phyloP scores from a whole-genome alignment of 2,888 invertebrate species.

The Litoditis marina region DNA sequence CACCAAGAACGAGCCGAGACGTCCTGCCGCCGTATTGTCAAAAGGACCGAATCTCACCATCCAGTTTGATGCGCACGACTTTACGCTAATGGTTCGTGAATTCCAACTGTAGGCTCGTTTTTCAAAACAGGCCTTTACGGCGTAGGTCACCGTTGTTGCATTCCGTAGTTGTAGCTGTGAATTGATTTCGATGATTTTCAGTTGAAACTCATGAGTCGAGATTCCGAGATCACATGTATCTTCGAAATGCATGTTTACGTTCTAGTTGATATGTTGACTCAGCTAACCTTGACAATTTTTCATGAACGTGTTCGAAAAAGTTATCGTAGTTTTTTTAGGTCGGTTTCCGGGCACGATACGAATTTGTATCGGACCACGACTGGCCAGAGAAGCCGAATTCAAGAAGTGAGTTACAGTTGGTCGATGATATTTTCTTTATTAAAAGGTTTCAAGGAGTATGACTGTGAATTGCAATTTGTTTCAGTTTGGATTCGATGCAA shows the following conservation, averaged over 20 bases:
- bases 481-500: too few species aligned
- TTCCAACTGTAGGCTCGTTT: conserved; percentile 18
- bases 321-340: conserved; percentile 16
- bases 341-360: conserved; percentile 43
- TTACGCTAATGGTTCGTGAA: conserved; percentile 26
- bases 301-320: background rate
- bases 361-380: conserved; percentile 30
- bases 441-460: too few species aligned
- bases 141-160: too few species aligned
- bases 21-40: conserved; percentile 41
- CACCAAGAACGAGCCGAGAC: conserved; percentile 24
- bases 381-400: conserved; percentile 34
- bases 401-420: conserved; percentile 24
- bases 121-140: too few species aligned
- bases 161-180: too few species aligned
- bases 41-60: conserved; percentile 28
- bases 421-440: too few species aligned
- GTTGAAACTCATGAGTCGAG: too few species aligned
- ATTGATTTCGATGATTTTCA: too few species aligned
- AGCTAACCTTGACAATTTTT: background rate
- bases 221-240: too few species aligned
- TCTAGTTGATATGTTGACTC: too few species aligned
- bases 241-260: too few species aligned
- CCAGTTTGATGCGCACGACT: conserved; percentile 36
- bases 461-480: too few species aligned